phyloP scores from a whole-genome alignment of 2,888 invertebrate genomes.

The Coleophora deauratella region DNA sequence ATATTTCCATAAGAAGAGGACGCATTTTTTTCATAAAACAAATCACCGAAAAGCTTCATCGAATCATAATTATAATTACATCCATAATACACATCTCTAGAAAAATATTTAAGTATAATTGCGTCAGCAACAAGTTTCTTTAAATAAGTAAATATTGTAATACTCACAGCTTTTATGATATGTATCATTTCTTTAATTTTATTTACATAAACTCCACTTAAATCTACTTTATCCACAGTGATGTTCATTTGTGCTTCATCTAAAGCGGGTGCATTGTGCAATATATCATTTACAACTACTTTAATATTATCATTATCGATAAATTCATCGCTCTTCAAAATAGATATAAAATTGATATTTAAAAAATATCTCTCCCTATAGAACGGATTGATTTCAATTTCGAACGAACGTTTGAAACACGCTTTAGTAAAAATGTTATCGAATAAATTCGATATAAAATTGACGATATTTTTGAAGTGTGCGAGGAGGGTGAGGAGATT shows the following conservation, averaged over 20 bases:
- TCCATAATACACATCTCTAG: conserved; percentile 69
- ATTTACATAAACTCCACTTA: conserved; percentile 58
- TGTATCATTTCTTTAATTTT: conserved; percentile 60
- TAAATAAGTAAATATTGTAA: conserved; percentile 70
- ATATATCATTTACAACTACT: conserved; percentile 41
- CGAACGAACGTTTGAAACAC: conserved; percentile 23
- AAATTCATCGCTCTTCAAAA: conserved; percentile 62
- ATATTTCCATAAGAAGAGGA: conserved; percentile 71
- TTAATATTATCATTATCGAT: conserved; percentile 44
- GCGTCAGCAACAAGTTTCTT: conserved; percentile 66
- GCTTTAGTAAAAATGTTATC: conserved; percentile 23
- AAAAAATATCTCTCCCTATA: conserved; percentile 50
- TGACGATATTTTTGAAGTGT: conserved; percentile 39
- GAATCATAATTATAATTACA: conserved; percentile 57
- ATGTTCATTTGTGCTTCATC: conserved; percentile 50
- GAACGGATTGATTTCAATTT: conserved; percentile 36
- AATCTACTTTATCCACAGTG: conserved; percentile 36
- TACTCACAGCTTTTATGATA: conserved; percentile 72
- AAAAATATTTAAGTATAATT: conserved; percentile 72
- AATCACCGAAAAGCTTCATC: conserved; percentile 63
- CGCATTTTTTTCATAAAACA: conserved; percentile 66
- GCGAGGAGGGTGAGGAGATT: conserved; percentile 24
- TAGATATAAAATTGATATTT: conserved; percentile 49
- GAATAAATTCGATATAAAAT: conserved; percentile 58
- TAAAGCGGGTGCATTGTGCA: conserved; percentile 47